phyloP scores from a whole-genome alignment of 2,797 vertebrate species.

The Crenuchus spilurus region DNA sequence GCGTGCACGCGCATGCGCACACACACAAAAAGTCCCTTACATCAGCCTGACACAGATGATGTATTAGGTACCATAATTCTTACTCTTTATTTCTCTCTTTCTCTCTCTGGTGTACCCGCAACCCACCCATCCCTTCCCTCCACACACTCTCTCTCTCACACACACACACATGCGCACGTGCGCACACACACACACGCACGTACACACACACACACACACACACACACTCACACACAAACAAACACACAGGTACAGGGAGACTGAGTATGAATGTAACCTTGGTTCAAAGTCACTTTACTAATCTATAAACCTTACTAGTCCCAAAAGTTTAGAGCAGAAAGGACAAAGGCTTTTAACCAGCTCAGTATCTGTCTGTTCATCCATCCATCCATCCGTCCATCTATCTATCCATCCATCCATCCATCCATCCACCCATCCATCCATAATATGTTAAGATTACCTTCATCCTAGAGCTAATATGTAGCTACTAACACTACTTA shows the following conservation, averaged over 20 bases:
- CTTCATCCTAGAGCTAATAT: no score
- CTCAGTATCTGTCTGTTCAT: no score
- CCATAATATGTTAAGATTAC: no score
- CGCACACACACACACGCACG: conserved; percentile 21
- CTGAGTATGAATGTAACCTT: conserved; percentile 45
- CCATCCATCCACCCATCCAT: no score
- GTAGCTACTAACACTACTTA: background rate
- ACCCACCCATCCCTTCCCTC: no score
- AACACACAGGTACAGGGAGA: conserved; percentile 39
- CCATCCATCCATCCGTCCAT: no score
- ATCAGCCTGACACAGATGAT: conserved; percentile 52
- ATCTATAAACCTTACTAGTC: conserved; percentile 5
- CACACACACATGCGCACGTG: conserved; percentile 12
- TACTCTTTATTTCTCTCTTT: conserved; percentile 23
- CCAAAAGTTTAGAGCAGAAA: background rate
- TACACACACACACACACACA: conserved; percentile 26
- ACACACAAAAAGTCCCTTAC: conserved; percentile 39
- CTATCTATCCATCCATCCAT: no score
- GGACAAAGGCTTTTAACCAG: background rate
- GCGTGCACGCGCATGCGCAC: conserved; percentile 26
- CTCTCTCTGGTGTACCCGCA: background rate
- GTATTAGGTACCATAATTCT: conserved; percentile 54
- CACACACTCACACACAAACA: conserved; percentile 20
- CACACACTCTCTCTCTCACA: conserved; percentile 25
- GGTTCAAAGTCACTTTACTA: conserved; percentile 39